Base-by-base conservation (phyloP, 2,888 invertebrate genomes). In the Pteria penguin region DNA sequence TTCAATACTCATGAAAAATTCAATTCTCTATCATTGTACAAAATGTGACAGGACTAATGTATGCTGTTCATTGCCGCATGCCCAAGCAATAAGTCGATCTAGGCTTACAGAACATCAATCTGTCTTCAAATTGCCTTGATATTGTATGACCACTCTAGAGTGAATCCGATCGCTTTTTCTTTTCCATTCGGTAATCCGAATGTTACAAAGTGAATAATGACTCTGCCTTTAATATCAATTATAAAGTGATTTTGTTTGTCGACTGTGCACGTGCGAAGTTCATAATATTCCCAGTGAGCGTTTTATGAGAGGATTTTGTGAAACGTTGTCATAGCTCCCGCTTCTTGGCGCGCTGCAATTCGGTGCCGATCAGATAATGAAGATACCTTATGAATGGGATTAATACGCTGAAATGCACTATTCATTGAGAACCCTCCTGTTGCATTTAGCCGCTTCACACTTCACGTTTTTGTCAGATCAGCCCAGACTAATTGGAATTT, bases 241-340 rank as follows among this genome's bases (percentile, higher is more conserved):
- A 68, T 74, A 74, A 68, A 45, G 54, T 68, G 61, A 55, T 74
- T 74, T 62, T 68, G 52, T 33, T 57, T 27, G 58, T 54, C 33
- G 61, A 74, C 33, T 61, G 45, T 68, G 74, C 74, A 74, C 74
- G 74, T 74, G 74, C 68, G 67, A 58, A 74, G 74, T 74, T 74
- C 74, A 74, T 74, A 74, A 74, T 74, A 74, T 68, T 74, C 60
- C 61, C 54, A 54, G 74, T 62, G 74, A 68, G 74, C 52, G 29
- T 74, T 74, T 74, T 74, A 74, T 68, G 74, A 67, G 55, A 24
- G 31, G n/a, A 5, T 68, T 29, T 62, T 74, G 74, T 68, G 61
- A 27, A 52, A n/a, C 60, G 74, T 74, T 74, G 74, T 74, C 74
- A 74, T 61, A 66, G 74, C 55, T 60, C 58, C 61, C 61, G 3